Conservation (phyloP, 1,140 invertebrate species). For the Zaprionus lachaisei region DNA sequence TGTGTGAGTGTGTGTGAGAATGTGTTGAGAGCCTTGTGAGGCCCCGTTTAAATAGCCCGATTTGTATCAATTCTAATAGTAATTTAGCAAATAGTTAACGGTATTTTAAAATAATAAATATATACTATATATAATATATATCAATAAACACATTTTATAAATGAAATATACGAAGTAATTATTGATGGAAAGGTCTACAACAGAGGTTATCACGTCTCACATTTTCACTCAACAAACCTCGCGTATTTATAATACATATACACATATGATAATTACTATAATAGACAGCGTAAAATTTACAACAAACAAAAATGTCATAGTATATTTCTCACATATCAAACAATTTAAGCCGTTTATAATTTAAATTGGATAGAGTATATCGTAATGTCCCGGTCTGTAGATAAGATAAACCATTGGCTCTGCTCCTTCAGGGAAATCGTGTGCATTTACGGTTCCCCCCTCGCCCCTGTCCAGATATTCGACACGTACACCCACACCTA, state of each 20-base stretch:
- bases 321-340: not conserved
- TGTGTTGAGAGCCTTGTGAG: constrained; percentile 8
- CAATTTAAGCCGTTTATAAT: not conserved
- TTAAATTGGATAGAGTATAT: constrained; percentile 92
- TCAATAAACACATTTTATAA: constrained; percentile 14
- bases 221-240: not conserved
- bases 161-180: not conserved
- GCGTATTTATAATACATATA: not conserved
- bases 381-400: constrained; percentile 98
- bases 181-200: not conserved
- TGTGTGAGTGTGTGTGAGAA: constrained; percentile 20
- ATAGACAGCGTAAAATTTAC: not conserved
- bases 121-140: constrained; percentile 14
- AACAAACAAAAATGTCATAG: not conserved
- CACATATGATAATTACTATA: not conserved
- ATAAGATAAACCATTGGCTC: constrained; percentile 91
- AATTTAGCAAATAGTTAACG: constrained; percentile 14
- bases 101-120: constrained; percentile 1
- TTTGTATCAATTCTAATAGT: constrained; percentile 12
- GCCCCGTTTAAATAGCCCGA: not conserved
- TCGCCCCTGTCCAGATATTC: constrained; percentile 97
- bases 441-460: constrained; percentile 91
- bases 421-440: constrained; percentile 94
- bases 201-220: not conserved
- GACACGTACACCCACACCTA: constrained; percentile 94